These are phyloP conservation scores for Oenanthe oenanthe DNA, from an alignment of 2,113 vertebrate genomes.

Conservation along the genomic window DNA sequence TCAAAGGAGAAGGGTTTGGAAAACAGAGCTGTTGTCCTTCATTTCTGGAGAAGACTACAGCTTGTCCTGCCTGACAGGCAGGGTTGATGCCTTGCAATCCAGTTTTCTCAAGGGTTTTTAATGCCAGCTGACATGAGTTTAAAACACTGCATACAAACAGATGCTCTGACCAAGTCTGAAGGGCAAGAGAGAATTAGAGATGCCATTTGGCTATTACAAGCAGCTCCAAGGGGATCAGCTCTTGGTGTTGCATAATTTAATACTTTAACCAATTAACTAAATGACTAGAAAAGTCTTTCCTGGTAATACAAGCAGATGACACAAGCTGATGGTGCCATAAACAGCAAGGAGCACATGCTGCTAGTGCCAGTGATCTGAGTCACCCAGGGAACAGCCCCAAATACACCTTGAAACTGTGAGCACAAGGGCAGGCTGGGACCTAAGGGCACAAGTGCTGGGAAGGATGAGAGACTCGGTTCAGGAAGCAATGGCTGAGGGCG, in stretches of 20 bases:
- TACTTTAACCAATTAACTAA: conserved; percentile 49
- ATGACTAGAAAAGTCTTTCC: conserved; percentile 45
- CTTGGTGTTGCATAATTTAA: conserved; percentile 43
- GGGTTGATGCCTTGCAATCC: background rate
- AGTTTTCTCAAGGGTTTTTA: background rate
- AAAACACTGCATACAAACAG: background rate
- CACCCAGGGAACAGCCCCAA: conserved; percentile 11
- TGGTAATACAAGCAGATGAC: conserved; percentile 45
- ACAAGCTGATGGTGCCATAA: background rate
- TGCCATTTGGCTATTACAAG: background rate
- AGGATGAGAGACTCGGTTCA: background rate
- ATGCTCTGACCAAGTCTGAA: conserved; percentile 22
- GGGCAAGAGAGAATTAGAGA: background rate
- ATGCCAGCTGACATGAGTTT: background rate
- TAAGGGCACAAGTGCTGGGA: background rate
- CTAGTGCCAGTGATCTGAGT: conserved; percentile 30
- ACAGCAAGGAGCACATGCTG: background rate
- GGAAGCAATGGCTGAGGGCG: background rate
- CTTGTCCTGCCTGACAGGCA: background rate
- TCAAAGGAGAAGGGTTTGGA: background rate
- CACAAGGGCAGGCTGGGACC: conserved; percentile 2
- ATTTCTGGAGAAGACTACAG: background rate
- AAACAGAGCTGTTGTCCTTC: background rate
- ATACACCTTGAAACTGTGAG: background rate
- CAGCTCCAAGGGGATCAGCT: conserved; percentile 33